Base-by-base conservation (phyloP, 2,797 vertebrate genomes). In the Sciurus carolinensis region DNA sequence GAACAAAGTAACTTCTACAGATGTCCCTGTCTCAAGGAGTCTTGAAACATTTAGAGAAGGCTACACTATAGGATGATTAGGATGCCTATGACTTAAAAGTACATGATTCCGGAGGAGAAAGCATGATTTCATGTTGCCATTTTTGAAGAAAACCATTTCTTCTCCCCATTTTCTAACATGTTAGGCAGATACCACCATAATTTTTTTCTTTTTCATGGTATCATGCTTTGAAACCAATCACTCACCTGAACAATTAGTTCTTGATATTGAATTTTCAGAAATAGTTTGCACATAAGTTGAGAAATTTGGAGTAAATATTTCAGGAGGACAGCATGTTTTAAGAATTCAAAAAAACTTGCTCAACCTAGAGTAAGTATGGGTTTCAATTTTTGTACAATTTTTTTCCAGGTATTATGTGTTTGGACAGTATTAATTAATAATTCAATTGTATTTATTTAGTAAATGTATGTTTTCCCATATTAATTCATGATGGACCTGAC, bases 61-160 rank as follows among this genome's bases (percentile, higher is more conserved):
- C 9, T 54, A 33, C 39, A 54, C 57, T 62, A 62, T 11, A 91
- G 52, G 12, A 69, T 11, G 72, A 42, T 71, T 75, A 75, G 87
- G 7, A 8, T 33, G 4, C 20, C 18, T 75, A 20, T 71, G 8
- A 14, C 62, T 88, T 82, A 83, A 89, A 24, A 28, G 1, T 30
- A 71, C 75, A 52, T 47, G 15, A 89, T 30, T 66, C 22, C 83
- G 95, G 69, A 85, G 7, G 73, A 92, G 33, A 73, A 80, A 84
- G 6, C 26, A 77, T 42, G 28, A 64, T 54, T 88, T 71, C 7
- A 39, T 9, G 44, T 71, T 72, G 42, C 3, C 36, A 4, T 57
- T 90, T 82, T 64, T 82, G 20, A 93, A 91, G 59, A 77, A 33
- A 93, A 47, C 2, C 1, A 47, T 62, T 91, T 96, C 15, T 82